phyloP scores from a whole-genome alignment of 2,888 invertebrate species.

The Hyppa rectilinea region DNA sequence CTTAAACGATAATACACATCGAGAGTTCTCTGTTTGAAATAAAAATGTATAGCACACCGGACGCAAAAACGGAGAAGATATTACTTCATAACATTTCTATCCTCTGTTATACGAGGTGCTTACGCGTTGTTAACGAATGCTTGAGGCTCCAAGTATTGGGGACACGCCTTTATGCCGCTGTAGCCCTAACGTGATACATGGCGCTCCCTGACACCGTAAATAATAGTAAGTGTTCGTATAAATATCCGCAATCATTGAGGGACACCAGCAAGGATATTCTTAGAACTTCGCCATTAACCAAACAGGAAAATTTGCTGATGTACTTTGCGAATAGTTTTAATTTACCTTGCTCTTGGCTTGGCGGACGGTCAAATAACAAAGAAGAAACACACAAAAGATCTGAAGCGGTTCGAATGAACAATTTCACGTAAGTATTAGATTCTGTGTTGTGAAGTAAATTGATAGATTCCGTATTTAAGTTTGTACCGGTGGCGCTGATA shows the following conservation, averaged over 20 bases:
- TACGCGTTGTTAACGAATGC: constrained; percentile 59
- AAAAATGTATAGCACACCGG: neutral
- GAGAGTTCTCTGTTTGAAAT: neutral
- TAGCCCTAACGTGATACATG: constrained; percentile 46
- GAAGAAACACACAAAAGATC: constrained; percentile 33
- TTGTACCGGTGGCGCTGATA: neutral
- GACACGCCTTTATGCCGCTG: constrained; percentile 50
- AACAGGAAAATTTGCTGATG: constrained; percentile 58
- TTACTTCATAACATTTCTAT: constrained; percentile 44
- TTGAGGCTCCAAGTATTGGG: constrained; percentile 42
- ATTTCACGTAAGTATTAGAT: constrained; percentile 40
- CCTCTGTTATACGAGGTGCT: constrained; percentile 36
- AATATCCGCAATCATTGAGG: constrained; percentile 60
- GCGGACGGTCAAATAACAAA: constrained; percentile 31
- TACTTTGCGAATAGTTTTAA: constrained; percentile 56
- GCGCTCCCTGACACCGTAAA: constrained; percentile 51
- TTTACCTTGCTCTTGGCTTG: constrained; percentile 47
- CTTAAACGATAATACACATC: constrained; percentile 1
- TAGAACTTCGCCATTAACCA: constrained; percentile 56
- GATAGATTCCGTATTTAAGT: constrained; percentile 17
- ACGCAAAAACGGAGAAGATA: constrained; percentile 38
- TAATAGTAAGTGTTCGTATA: constrained; percentile 64
- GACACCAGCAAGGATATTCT: constrained; percentile 43
- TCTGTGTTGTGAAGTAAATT: constrained; percentile 35
- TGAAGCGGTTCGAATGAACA: constrained; percentile 24